Evolutionary conservation across 2,113 vertebrate genomes (phyloP).

Genomic region (Coptodon rendalli): DNA sequence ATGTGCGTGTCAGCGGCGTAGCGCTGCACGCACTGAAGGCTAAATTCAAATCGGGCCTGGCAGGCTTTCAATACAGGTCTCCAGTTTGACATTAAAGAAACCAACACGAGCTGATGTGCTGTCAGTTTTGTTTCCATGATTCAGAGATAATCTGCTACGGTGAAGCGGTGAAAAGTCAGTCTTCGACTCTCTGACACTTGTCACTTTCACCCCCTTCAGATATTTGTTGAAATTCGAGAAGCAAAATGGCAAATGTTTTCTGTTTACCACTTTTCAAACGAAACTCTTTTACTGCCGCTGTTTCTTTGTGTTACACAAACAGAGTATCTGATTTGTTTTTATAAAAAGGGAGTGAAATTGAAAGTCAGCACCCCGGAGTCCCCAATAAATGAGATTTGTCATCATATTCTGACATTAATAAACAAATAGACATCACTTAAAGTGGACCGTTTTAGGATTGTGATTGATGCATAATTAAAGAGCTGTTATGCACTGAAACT

Average conservation of each 20-base stretch:
- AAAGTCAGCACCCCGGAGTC: not conserved
- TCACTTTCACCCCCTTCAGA: not conserved
- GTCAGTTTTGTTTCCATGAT: slow-evolving; percentile 8
- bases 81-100: not conserved
- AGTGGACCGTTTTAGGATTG: not conserved
- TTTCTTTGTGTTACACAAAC: not conserved
- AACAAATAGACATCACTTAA: not conserved
- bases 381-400: not conserved
- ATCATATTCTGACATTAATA: not conserved
- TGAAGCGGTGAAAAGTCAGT: not conserved
- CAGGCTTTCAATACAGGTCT: slow-evolving; percentile 28
- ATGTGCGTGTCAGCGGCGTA: not conserved
- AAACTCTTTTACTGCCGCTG: not conserved
- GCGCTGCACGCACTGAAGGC: not conserved
- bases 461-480: not conserved
- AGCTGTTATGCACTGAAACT: not conserved
- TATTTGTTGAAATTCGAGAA: not conserved
- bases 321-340: not conserved
- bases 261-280: not conserved
- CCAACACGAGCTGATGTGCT: slow-evolving; percentile 11
- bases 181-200: not conserved
- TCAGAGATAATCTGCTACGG: not conserved
- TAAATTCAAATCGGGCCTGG: slow-evolving; percentile 6
- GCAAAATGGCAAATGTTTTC: not conserved
- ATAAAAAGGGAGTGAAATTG: not conserved